These are phyloP conservation scores for Pachyseris speciosa DNA, from an alignment of 64 coral and sea anemone genomes.

Conservation along the genomic window DNA sequence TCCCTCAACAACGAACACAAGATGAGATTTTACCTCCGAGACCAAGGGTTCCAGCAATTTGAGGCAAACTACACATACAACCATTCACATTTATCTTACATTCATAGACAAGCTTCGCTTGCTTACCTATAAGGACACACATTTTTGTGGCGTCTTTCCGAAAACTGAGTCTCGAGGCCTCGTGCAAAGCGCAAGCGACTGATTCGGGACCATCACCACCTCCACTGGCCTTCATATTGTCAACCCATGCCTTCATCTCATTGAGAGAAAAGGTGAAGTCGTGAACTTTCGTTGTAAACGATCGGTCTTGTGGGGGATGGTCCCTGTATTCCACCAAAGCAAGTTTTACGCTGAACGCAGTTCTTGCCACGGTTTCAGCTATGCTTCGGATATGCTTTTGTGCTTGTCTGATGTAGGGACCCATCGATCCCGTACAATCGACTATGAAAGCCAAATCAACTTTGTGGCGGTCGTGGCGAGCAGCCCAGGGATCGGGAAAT, in stretches of 20 bases:
- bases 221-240: constrained; percentile 77
- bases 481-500: constrained; percentile 49
- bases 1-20: too few relatives aligned
- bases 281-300: constrained; percentile 69
- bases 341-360: constrained; percentile 84
- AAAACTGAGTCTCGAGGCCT: constrained; percentile 61
- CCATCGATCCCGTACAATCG: constrained; percentile 97
- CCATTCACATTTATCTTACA: too few relatives aligned
- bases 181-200: constrained; percentile 80
- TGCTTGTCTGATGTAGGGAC: constrained; percentile 84
- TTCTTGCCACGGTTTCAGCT: constrained; percentile 80
- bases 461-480: constrained; percentile 86
- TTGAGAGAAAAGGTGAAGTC: constrained; percentile 71
- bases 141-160: constrained; percentile 84
- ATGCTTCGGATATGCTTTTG: constrained; percentile 85
- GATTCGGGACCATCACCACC: constrained; percentile 86
- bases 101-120: too few relatives aligned
- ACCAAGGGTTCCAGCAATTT: too few relatives aligned
- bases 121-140: constrained; percentile 86
- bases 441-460: constrained; percentile 92
- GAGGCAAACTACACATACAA: too few relatives aligned
- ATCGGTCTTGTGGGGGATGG: constrained; percentile 82
- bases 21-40: too few relatives aligned
- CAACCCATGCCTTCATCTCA: constrained; percentile 95
- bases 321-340: constrained; percentile 90